Conservation (phyloP, 2,888 invertebrate genomes). For the Allolobophora icterica region DNA sequence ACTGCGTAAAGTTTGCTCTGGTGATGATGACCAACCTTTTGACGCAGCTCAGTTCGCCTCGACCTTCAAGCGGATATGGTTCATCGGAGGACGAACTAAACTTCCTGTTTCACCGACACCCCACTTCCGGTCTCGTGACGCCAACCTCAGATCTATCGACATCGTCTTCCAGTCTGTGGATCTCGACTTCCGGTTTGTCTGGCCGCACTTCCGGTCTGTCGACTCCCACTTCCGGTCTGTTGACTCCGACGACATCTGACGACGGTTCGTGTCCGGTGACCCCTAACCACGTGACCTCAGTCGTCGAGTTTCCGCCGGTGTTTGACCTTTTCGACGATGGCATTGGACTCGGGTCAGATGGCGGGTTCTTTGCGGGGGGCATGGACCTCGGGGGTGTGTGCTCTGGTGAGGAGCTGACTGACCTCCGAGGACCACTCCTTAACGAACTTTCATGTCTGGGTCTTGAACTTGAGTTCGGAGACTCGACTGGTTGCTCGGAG, state of each 20-base stretch:
- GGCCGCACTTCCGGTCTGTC: background rate
- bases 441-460: background rate
- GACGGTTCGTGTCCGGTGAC: slow-evolving; percentile 18
- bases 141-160: background rate
- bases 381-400: background rate
- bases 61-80: background rate
- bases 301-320: background rate
- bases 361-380: background rate
- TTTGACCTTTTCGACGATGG: background rate
- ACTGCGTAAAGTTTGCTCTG: background rate
- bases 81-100: slow-evolving; percentile 22
- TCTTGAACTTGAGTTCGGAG: background rate
- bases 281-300: background rate
- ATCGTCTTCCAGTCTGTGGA: background rate
- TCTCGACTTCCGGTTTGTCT: background rate
- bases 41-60: background rate
- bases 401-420: background rate
- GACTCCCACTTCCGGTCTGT: background rate
- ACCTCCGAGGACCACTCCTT: background rate
- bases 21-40: background rate
- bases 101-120: slow-evolving; percentile 17
- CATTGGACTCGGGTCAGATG: background rate
- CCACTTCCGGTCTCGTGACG: background rate
- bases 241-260: background rate
- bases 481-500: background rate